Evolutionary conservation across 2,113 vertebrate species (phyloP), one percentile per base, ranked within the genome.

Genomic region (Rhinolophus ferrumequinum): DNA sequence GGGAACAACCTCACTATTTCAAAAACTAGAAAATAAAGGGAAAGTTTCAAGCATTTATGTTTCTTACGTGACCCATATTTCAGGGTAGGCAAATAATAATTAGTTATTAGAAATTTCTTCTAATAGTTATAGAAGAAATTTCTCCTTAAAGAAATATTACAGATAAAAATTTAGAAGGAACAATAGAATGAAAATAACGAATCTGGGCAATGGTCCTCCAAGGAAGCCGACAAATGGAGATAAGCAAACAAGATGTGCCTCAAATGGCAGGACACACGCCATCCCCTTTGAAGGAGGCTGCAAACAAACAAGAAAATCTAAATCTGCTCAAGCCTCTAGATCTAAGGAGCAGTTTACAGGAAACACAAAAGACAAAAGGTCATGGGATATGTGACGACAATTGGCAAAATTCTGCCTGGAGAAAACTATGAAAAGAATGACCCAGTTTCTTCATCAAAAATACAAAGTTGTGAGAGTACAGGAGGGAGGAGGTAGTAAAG

Each of bases 11-110:
- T 77, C 56, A 90, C 60, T 82, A 89, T 89, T 89, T 92, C 69
- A 52, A 69, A 84, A 94, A 56, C 24, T n/a, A 50, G 64, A 83
- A 75, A 88, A 82, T 75, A 73, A 77, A 92, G 13, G 89, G 28
- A 41, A 79, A 50, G 11, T 83, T 90, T 86, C 60, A 88, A 67
- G 79, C 6, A 44, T 12, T 80, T 76, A 22, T 38, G 33, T 82
- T 90, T 83, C 28, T 73, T 41, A 6, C 5, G 35, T 58, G 56
- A 35, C 52, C n/a, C 35, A 44, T 56, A 73, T 14, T 92, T 94
- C 58, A 87, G 21, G 41, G 30, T 30, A 44, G 80, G 56, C 67
- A 77, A 70, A 58, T 44, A 52, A 24, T n/a, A 44, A 56, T 30
- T 44, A 21, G 26, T 82, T 82, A 8, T 62, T 30, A 33, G 58